Evolutionary conservation across 2,797 vertebrate genomes (phyloP), one percentile per base, ranked within the genome.

Genomic region (Novumbra hubbsi): DNA sequence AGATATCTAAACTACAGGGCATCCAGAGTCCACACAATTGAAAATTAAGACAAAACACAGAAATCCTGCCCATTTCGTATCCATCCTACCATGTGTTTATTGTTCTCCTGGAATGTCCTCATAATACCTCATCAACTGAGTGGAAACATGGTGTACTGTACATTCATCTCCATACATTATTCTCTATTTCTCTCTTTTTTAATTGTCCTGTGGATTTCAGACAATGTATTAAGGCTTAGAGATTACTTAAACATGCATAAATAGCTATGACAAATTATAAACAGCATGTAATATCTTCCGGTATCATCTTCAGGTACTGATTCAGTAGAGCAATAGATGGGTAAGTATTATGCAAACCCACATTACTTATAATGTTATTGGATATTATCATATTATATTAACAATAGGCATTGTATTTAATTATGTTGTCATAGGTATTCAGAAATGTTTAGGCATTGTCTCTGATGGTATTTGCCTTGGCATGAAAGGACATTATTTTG

Each of bases 381-480:
- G n/a, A 21, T 15, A 55, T 8, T 0, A 41, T 60, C n/a, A 27
- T 49, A 24, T 27, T 68, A 27, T 27, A 68, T 49, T 5, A 21
- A 62, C 55, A 16, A 72, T 76, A 32, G 41, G 41, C 41, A 12
- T 12, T 45, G 41, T 45, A 45, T 45, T 45, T 45, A 45, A 45
- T 45, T 45, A 45, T 70, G 77, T 70, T 92, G 90, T 90, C 88
- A 87, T 84, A 83, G 86, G 73, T 85, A 83, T 79, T 86, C 88
- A 87, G 86, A 84, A 88, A 86, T 84, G 86, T 87, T 84, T 82
- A 90, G 88, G 88, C 79, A 76, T 74, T n/a, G 76, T 84, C 85
- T 87, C 78, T 79, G 80, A 74, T 19, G 74, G 75, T 41, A 24
- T 76, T 80, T 70, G 28, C 80, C 74, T 83, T 70, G 32, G 80